phyloP scores from a whole-genome alignment of 2,797 vertebrate genomes.

The Acipenser transmontanus region DNA sequence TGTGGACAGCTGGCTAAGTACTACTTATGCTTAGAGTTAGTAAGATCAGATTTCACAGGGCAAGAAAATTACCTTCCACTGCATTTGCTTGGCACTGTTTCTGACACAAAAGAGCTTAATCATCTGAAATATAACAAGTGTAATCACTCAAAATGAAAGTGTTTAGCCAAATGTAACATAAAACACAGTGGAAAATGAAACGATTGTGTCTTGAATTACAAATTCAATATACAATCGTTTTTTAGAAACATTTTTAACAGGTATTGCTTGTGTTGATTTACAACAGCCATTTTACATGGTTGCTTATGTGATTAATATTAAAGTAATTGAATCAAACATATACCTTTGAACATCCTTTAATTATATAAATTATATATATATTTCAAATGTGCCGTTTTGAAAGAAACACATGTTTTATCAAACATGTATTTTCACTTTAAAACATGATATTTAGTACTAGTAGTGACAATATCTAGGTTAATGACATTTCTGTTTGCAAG shows the following conservation, averaged over 20 bases:
- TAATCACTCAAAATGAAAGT: neutral
- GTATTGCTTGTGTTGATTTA: too few relatives aligned
- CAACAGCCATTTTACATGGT: neutral
- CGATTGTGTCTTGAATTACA: neutral
- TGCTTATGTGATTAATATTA: neutral
- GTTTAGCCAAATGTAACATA: neutral
- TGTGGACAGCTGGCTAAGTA: neutral
- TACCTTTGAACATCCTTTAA: neutral
- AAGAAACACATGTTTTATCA: too few relatives aligned
- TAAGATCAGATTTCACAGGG: neutral
- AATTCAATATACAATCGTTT: neutral
- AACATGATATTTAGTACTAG: neutral
- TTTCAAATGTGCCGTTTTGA: too few relatives aligned
- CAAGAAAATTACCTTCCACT: neutral
- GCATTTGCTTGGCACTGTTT: slow-evolving; percentile 1
- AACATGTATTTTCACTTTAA: too few relatives aligned
- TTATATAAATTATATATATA: neutral
- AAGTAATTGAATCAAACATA: neutral
- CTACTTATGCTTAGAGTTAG: neutral
- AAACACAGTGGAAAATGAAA: neutral
- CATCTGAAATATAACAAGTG: neutral
- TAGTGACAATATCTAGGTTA: too few relatives aligned
- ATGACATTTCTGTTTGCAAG: too few relatives aligned
- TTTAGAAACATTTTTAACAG: too few relatives aligned
- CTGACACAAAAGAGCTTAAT: neutral